Evolutionary conservation across 2,113 vertebrate species (phyloP), one percentile per base, ranked within the genome.

Genomic region (Microtus oregoni): DNA sequence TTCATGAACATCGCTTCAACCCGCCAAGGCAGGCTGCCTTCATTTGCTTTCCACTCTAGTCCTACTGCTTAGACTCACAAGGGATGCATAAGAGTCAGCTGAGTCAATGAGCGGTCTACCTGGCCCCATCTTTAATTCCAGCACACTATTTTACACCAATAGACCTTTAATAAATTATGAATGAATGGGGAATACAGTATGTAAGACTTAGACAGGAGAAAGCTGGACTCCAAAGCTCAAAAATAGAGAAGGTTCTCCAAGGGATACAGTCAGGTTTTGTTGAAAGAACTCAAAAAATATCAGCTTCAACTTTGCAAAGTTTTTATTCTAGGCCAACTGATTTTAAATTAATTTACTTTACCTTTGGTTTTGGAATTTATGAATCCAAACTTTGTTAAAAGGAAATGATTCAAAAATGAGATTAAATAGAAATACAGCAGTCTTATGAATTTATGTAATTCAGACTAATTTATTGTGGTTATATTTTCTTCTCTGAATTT

Each of bases 141-240:
- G 75, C 32, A 68, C 22, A 90, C 41, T 70, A 65, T 30, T 22
- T 92, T 94, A 38, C 50, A 63, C 55, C 94, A 94, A 89, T 55
- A 93, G 89, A 92, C 78, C 94, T 95, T 75, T 67, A 87, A 90
- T 96, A 95, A 83, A 96, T 94, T 95, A 96, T 83, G 47, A 96
- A 89, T 95, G 85, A 89, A 78, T 90, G n/a, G 70, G 72, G 91
- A 94, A 32, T 68, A 58, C 2, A 75, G 63, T 44, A 79, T 83
- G 44, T 75, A 89, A 97, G 61, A 44, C 63, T 95, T 73, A 87
- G 50, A 65, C 70, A 26, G 86, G 24, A 94, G 96, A 94, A 87
- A 47, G 28, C 35, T 70, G 26, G 93, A 91, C 13, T 10, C 79
- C 47, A 41, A 91, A 28, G 30, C 47, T 95, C 38, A 95, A 79